Percentiles rank a stretch among this genome's conserved stretches.
phyloP scores from a whole-genome alignment of 2,797 vertebrate genomes.

The Amniataba percoides region DNA sequence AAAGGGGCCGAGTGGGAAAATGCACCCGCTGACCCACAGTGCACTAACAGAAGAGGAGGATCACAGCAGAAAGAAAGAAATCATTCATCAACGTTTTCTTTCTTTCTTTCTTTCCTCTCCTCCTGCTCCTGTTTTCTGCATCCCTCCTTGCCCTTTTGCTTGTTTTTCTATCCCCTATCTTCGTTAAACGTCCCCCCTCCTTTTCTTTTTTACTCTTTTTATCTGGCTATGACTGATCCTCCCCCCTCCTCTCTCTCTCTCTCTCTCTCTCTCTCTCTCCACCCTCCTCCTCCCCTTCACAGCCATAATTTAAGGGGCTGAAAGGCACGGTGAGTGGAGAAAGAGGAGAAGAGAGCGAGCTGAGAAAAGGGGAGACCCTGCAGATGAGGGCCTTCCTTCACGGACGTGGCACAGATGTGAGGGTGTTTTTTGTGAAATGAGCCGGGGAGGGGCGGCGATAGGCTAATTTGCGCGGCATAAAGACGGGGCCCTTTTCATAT shows the following conservation, averaged over 20 bases:
- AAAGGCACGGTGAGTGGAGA: slow-evolving; percentile 84
- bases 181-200: slow-evolving; percentile 12
- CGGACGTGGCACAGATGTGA: slow-evolving; percentile 88
- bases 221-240: slow-evolving; percentile 60
- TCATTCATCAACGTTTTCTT: slow-evolving; percentile 59
- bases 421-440: slow-evolving; percentile 83
- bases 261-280: neutral
- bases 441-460: slow-evolving; percentile 82
- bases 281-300: slow-evolving; percentile 60
- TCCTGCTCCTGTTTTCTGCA: slow-evolving; percentile 32
- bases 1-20: slow-evolving; percentile 81
- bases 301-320: slow-evolving; percentile 86
- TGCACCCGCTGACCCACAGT: slow-evolving; percentile 79
- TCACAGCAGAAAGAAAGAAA: slow-evolving; percentile 69
- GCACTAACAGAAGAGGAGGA: slow-evolving; percentile 66
- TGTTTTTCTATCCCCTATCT: slow-evolving; percentile 39
- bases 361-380: slow-evolving; percentile 72
- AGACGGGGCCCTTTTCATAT: slow-evolving; percentile 88
- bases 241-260: slow-evolving; percentile 19
- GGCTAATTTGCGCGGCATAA: slow-evolving; percentile 88
- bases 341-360: slow-evolving; percentile 69
- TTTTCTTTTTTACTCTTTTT: slow-evolving; percentile 43
- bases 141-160: slow-evolving; percentile 50
- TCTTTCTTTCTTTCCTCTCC: slow-evolving; percentile 22
- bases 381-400: slow-evolving; percentile 86